Evolutionary conservation across 2,797 vertebrate genomes (phyloP), one percentile per base, ranked within the genome.

Genomic region (Argya squamiceps): DNA sequence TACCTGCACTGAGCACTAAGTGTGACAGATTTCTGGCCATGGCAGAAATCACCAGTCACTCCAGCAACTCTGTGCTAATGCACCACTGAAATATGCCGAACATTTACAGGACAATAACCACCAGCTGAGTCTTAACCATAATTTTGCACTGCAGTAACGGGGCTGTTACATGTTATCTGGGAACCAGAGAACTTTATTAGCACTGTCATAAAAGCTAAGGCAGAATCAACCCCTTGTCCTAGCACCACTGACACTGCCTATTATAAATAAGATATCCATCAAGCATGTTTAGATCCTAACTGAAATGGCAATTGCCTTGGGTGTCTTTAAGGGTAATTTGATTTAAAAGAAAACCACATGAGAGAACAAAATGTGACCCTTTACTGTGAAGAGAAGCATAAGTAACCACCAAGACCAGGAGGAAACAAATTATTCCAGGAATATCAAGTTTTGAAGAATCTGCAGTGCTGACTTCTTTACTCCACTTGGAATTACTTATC

Each of bases 101-200:
- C 84, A 47, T 95, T 95, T 88, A 84, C 84, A 84, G 59, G 55
- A 84, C 76, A 94, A 84, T 69, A 96, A 63, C 76, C 74, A 92
- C 47, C 80, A 88, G 76, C 87, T 69, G 73, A 92, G 44, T 17
- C 71, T 85, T 79, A 75, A 44, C 80, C 59, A 52, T 79, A 93
- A 95, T 86, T 97, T 87, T 64, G 34, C 56, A 47, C 63, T 85
- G 53, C 76, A 92, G 49, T 58, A 78, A 44, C 71, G 1, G 67
- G 70, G 74, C 89, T 82, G 91, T 82, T 93, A 80, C 27, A 6
- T 41, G 74, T 62, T 94, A 87, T 70, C 87, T 75, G 77, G 18
- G 50, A 94, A 30, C 52, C 91, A 93, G 63, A 94, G 91, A 95
- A 96, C 91, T 96, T 97, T 95, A 96, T 96, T 97, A 92, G 62